phyloP scores from a whole-genome alignment of 1,140 invertebrate species.

The Drosophila ambigua region DNA sequence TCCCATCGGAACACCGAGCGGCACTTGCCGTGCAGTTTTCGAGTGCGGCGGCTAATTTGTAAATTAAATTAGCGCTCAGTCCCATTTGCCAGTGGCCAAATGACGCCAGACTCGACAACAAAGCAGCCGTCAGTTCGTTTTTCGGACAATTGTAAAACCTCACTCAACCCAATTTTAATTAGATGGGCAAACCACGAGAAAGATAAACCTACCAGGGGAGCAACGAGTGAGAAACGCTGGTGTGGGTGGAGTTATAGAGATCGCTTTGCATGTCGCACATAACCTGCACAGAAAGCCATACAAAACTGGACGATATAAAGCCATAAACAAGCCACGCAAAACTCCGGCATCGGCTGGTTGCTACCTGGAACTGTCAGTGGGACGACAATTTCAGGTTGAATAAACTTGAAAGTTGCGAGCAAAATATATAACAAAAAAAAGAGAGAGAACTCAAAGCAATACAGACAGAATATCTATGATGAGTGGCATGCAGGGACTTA shows the following conservation, averaged over 20 bases:
- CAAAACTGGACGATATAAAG: slow-evolving; percentile 41
- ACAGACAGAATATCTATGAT: not conserved
- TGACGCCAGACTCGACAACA: slow-evolving; percentile 64
- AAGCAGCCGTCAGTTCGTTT: slow-evolving; percentile 57
- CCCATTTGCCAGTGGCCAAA: slow-evolving; percentile 51
- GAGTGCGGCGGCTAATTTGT: slow-evolving; percentile 67
- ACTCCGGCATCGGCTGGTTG: slow-evolving; percentile 15
- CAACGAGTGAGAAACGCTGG: too few relatives aligned
- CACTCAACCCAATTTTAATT: slow-evolving; percentile 60
- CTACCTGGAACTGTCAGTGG: slow-evolving; percentile 21
- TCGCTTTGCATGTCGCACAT: slow-evolving; percentile 60
- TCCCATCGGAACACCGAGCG: slow-evolving; percentile 3
- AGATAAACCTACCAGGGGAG: slow-evolving; percentile 11
- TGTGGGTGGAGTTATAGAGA: slow-evolving; percentile 28
- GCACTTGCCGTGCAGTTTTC: slow-evolving; percentile 45
- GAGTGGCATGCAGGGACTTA: not conserved
- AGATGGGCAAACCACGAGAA: slow-evolving; percentile 36
- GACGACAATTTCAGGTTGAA: slow-evolving; percentile 35
- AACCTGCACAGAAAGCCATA: slow-evolving; percentile 30
- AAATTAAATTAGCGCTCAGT: slow-evolving; percentile 77
- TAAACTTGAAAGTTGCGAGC: slow-evolving; percentile 22
- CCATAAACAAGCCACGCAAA: slow-evolving; percentile 38
- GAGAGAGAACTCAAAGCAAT: not conserved
- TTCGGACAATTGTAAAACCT: slow-evolving; percentile 42
- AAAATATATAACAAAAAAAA: not conserved